A percentile compares a stretch with the other conserved stretches of the same genome.
Conservation (phyloP, 2,797 vertebrate species). For the Microhierax caerulescens region DNA sequence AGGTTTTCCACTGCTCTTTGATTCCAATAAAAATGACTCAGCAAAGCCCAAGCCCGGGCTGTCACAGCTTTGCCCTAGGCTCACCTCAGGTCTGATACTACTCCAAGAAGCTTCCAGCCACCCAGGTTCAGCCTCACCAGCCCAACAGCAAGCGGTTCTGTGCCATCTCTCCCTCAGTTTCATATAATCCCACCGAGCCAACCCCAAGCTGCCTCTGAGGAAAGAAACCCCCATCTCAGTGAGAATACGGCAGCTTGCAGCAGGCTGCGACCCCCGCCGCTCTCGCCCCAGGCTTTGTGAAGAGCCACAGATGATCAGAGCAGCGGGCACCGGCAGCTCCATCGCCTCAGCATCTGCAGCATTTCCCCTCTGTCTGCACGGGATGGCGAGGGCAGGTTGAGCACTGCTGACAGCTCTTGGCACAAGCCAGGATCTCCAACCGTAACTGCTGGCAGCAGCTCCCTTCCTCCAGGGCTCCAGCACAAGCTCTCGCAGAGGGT, state of each 20-base stretch:
- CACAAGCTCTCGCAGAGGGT: not conserved
- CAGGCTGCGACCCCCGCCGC: not conserved
- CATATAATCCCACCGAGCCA: not conserved
- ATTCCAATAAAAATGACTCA: not conserved
- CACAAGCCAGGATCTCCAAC: not conserved
- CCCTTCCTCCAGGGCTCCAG: not conserved
- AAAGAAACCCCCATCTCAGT: not conserved
- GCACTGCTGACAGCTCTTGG: not conserved
- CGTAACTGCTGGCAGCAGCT: not conserved
- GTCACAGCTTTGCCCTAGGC: not conserved
- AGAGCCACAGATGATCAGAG: not conserved
- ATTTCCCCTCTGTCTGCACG: not conserved
- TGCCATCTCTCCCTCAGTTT: not conserved
- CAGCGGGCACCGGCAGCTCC: not conserved
- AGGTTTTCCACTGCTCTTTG: not conserved
- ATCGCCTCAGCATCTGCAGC: not conserved
- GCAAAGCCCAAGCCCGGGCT: not conserved
- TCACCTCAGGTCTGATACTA: not conserved
- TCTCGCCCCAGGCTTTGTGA: accelerated
- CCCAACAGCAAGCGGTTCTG: accelerated
- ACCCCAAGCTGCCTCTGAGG: not conserved
- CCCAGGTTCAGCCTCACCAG: not conserved
- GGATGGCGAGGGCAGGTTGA: not conserved
- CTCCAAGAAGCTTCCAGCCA: not conserved
- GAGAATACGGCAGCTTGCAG: not conserved